Evolutionary conservation across 2,888 invertebrate species (phyloP), one percentile per base, ranked within the genome.

Genomic region (Drosophila merina): DNA sequence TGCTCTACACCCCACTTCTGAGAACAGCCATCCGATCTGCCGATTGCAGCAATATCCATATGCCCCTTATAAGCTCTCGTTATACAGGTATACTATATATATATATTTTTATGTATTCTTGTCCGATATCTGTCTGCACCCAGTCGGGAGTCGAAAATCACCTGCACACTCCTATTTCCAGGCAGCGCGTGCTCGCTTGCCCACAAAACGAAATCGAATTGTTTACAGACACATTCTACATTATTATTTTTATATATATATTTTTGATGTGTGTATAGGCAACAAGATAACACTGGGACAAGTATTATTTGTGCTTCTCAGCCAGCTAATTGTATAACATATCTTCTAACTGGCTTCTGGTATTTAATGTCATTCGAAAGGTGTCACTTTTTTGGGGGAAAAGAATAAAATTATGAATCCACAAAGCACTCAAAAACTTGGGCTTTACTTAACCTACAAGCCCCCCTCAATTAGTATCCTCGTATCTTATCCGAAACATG

Each of bases 181-280:
- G 40, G 70, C 20, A 82, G 72, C 86, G 86, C 88, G 86, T 81
- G 88, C 86, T 81, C 57, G 49, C 58, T 57, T 59, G 78, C 38
- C 38, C 36, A 57, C 60, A 64, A 62, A 48, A 38, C 8, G 10
- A 40, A 57, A 40, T 64, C 63, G 20, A 64, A 64, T 54, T 67
- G 68, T 64, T 67, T 64, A 47, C 63, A 67, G 68, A 47, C 63
- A 47, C 63, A 67, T 68, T 64, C 68, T 67, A 67, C 38, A 68
- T 47, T 64, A 68, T 47, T 64, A 62, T 63, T 63, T 66, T 52
- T 44, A n/a, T 67, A 9, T 25, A 30, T 36, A 44, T 44, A 2
- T 7, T 14, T 48, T 28, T 28, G 28, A 7, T 48, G 57, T 51
- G 40, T 50, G 26, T 63, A 47, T 40, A 45, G 55, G 76, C 38